A percentile compares a stretch with the other conserved stretches of the same genome.
Conservation (phyloP, 2,113 vertebrate genomes). For the Gulo gulo region DNA sequence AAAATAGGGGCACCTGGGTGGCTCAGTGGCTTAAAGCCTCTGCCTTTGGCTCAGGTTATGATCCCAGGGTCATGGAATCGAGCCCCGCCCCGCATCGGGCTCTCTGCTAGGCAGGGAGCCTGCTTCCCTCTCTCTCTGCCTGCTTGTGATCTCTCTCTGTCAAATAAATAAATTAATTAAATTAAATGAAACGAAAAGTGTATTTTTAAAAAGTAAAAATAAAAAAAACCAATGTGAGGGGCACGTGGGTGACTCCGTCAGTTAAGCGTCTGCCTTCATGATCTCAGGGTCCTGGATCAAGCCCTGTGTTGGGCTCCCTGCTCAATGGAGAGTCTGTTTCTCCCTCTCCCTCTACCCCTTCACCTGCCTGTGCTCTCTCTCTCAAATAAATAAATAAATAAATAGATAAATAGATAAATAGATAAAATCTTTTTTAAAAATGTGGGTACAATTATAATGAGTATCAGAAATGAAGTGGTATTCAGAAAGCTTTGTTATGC, state of each 20-base stretch:
- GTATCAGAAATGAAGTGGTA: background rate
- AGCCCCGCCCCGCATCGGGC: rapidly evolving
- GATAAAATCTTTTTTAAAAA: background rate
- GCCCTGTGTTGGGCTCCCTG: background rate
- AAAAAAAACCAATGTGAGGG: too few species aligned
- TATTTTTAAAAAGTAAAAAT: too few species aligned
- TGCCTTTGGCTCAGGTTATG: too few species aligned
- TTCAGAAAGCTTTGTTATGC: background rate
- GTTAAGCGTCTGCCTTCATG: background rate
- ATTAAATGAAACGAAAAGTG: too few species aligned
- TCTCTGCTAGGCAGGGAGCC: too few species aligned
- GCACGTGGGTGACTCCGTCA: too few species aligned
- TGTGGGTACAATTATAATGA: background rate
- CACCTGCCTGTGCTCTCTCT: background rate
- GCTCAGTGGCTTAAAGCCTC: too few species aligned
- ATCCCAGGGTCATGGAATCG: too few species aligned
- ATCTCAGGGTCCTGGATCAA: background rate
- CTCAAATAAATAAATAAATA: background rate
- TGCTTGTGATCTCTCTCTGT: too few species aligned
- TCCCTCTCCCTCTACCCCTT: background rate
- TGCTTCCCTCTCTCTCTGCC: too few species aligned
- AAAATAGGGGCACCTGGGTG: too few species aligned
- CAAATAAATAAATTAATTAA: too few species aligned
- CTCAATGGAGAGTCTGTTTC: background rate
- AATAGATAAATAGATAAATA: background rate